Percentiles rank a stretch among this genome's conserved stretches.
Conservation (phyloP, 2,888 invertebrate genomes). For the Calameuta pallipes region DNA sequence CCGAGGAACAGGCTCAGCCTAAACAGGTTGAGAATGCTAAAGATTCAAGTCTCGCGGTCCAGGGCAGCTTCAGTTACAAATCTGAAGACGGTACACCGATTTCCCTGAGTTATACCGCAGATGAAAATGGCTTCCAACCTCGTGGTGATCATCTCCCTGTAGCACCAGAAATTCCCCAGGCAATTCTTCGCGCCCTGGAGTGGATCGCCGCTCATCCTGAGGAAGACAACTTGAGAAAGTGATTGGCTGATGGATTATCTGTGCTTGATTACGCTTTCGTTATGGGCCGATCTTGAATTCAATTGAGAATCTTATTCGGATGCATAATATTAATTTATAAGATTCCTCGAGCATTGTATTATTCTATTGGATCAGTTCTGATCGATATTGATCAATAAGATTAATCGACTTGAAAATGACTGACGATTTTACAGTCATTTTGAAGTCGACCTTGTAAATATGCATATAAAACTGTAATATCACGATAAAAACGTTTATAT, state of each 20-base stretch:
- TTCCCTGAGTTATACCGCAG: slow-evolving; percentile 52
- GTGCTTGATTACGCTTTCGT: neutral
- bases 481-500: slow-evolving; percentile 17
- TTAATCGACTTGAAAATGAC: neutral
- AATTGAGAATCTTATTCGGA: neutral
- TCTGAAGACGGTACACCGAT: slow-evolving; percentile 53
- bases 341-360: neutral
- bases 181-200: slow-evolving; percentile 55
- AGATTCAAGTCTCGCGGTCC: slow-evolving; percentile 32
- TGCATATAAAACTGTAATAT: neutral
- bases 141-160: slow-evolving; percentile 55
- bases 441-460: slow-evolving; percentile 4
- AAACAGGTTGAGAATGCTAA: slow-evolving; percentile 15
- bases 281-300: neutral
- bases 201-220: slow-evolving; percentile 43
- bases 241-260: neutral
- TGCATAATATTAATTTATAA: neutral
- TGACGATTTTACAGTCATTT: neutral
- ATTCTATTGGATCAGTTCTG: neutral
- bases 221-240: slow-evolving; percentile 34
- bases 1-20: slow-evolving; percentile 29
- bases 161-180: slow-evolving; percentile 53
- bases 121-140: slow-evolving; percentile 57
- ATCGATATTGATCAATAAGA: neutral
- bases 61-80: slow-evolving; percentile 55